phyloP scores from a whole-genome alignment of 1,140 invertebrate species.

The Zophobas morio region DNA sequence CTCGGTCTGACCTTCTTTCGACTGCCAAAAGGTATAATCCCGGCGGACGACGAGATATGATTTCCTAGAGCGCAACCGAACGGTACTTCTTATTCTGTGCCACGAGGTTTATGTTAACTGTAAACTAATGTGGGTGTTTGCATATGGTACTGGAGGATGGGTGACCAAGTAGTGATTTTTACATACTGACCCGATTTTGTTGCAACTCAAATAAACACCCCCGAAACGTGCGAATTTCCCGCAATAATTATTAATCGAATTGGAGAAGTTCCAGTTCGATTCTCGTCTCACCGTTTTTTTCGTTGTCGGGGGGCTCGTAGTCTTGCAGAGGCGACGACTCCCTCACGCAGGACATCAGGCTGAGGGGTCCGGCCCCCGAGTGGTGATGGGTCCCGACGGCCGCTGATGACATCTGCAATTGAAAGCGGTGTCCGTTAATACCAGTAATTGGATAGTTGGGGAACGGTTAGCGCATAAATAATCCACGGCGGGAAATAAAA shows the following conservation, averaged over 20 bases:
- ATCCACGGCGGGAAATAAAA: background rate
- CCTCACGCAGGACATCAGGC: constrained; percentile 71
- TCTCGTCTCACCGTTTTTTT: constrained; percentile 63
- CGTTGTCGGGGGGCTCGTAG: constrained; percentile 58
- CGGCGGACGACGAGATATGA: constrained; percentile 26
- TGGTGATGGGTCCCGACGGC: constrained; percentile 58
- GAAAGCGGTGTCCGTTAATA: constrained; percentile 23
- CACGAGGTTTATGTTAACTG: constrained; percentile 42
- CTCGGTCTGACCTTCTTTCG: constrained; percentile 17
- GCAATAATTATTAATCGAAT: constrained; percentile 30
- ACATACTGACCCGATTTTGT: too few relatives aligned
- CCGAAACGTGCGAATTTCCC: background rate
- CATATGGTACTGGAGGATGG: background rate
- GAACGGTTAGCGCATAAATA: background rate
- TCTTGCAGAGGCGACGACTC: constrained; percentile 70
- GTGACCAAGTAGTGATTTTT: too few relatives aligned
- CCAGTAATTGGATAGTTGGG: background rate
- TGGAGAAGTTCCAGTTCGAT: constrained; percentile 41
- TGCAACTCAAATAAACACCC: too few relatives aligned
- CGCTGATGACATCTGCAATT: constrained; percentile 61
- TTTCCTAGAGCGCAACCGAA: constrained; percentile 39
- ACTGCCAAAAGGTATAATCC: constrained; percentile 34
- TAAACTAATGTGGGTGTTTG: constrained; percentile 35
- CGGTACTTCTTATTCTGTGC: constrained; percentile 34
- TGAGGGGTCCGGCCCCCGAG: constrained; percentile 63